These are phyloP conservation scores for Psittacara wagleri DNA, from an alignment of 2,113 vertebrate species.

Conservation along the genomic window DNA sequence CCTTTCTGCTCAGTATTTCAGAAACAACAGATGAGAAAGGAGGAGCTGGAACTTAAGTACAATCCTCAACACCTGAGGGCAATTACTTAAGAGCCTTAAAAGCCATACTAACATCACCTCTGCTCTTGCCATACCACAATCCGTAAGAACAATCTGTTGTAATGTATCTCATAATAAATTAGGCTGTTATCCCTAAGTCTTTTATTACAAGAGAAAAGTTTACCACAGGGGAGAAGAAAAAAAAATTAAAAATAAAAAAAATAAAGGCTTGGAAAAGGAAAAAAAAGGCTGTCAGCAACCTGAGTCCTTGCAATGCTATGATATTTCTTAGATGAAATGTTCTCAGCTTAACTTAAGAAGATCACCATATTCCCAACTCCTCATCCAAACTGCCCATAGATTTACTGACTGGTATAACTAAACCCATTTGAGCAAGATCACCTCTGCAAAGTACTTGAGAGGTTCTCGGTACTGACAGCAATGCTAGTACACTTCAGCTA, in stretches of 20 bases:
- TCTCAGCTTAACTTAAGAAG: not conserved
- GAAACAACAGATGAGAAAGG: not conserved
- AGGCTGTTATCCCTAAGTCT: not conserved
- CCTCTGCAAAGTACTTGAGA: not conserved
- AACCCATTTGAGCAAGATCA: not conserved
- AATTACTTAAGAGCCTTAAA: not conserved
- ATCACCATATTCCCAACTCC: not conserved
- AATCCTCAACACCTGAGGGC: not conserved
- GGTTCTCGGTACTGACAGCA: not conserved
- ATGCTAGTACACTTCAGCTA: not conserved
- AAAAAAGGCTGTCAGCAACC: not conserved
- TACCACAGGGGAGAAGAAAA: rapidly evolving
- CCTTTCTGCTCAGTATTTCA: not conserved
- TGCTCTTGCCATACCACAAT: not conserved
- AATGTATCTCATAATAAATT: not conserved
- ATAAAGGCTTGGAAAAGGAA: not conserved
- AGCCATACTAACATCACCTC: not conserved
- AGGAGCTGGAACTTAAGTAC: not conserved
- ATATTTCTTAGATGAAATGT: not conserved
- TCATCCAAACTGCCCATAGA: not conserved
- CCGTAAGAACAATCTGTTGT: not conserved
- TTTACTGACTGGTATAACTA: not conserved
- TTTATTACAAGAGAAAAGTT: not conserved
- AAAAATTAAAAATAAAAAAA: too few relatives aligned
- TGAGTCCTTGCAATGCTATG: not conserved